Evolutionary conservation across 2,888 invertebrate genomes (phyloP).

Genomic region (Sceliomorpha sp.): DNA sequence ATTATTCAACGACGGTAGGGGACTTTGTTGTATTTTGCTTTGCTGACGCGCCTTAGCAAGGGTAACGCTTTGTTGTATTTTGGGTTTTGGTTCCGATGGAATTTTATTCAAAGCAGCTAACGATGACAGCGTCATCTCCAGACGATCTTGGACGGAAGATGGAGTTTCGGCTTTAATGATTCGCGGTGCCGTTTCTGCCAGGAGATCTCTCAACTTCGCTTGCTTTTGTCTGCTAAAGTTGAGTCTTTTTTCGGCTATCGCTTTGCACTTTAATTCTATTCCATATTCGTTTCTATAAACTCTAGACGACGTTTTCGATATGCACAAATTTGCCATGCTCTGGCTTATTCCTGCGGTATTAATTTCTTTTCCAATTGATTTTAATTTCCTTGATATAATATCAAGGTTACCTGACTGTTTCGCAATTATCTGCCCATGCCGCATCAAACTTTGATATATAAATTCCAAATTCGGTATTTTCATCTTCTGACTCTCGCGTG

Average conservation of each 20-base stretch:
- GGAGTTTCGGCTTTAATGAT: slow-evolving; percentile 69
- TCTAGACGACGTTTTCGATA: slow-evolving; percentile 59
- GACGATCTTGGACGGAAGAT: slow-evolving; percentile 70
- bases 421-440: slow-evolving; percentile 86
- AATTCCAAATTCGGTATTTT: slow-evolving; percentile 87
- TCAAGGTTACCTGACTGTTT: slow-evolving; percentile 81
- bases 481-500: slow-evolving; percentile 77
- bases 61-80: slow-evolving; percentile 45
- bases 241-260: slow-evolving; percentile 67
- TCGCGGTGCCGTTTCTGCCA: slow-evolving; percentile 65
- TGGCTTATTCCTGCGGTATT: slow-evolving; percentile 54
- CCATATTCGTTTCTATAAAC: slow-evolving; percentile 61
- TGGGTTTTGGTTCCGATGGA: slow-evolving; percentile 51
- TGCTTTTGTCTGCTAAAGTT: slow-evolving; percentile 71
- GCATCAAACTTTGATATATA: slow-evolving; percentile 89
- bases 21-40: slow-evolving; percentile 58
- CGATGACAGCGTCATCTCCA: slow-evolving; percentile 73
- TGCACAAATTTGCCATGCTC: slow-evolving; percentile 41
- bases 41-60: neutral
- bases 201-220: slow-evolving; percentile 65
- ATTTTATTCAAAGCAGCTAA: slow-evolving; percentile 61
- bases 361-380: slow-evolving; percentile 57
- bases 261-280: slow-evolving; percentile 71
- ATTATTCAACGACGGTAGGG: slow-evolving; percentile 73
- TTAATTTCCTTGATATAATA: slow-evolving; percentile 65